Evolutionary conservation across 2,797 vertebrate genomes (phyloP).

Genomic region (Chanos chanos): DNA sequence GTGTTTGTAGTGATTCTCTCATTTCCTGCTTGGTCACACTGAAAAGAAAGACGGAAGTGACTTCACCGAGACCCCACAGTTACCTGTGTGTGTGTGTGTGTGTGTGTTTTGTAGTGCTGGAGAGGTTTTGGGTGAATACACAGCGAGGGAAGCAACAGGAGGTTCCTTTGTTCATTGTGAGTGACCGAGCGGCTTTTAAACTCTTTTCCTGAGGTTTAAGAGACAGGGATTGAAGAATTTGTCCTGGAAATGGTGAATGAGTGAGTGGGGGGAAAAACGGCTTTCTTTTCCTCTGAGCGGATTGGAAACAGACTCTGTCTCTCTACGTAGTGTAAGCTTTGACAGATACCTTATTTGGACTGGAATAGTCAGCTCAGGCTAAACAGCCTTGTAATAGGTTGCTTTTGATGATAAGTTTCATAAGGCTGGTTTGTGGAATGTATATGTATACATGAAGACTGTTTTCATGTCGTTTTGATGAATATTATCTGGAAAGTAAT

Average conservation of each 20-base stretch:
- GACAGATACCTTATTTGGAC: constrained; percentile 33
- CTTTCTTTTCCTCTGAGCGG: constrained; percentile 7
- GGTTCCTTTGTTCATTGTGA: neutral
- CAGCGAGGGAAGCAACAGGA: too few species aligned
- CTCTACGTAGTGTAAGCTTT: constrained; percentile 4
- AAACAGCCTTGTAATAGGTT: constrained; percentile 11
- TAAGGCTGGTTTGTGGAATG: neutral
- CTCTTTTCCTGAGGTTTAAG: neutral
- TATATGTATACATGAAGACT: constrained; percentile 19
- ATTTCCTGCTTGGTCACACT: constrained; percentile 41
- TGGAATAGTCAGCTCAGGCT: constrained; percentile 17
- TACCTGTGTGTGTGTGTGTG: neutral
- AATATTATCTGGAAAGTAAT: too few species aligned
- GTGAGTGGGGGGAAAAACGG: neutral
- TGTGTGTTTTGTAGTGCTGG: constrained; percentile 1
- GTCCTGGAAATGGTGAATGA: constrained; percentile 22
- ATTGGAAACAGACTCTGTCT: constrained; percentile 29
- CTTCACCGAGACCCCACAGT: constrained; percentile 4
- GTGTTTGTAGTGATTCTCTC: constrained; percentile 17
- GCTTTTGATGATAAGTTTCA: constrained; percentile 18
- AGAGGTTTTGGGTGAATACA: too few species aligned
- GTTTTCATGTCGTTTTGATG: constrained; percentile 26
- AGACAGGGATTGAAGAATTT: neutral
- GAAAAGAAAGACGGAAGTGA: constrained; percentile 8
- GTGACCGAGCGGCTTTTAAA: constrained; percentile 1